Evolutionary conservation across 2,113 vertebrate species (phyloP).

Genomic region (Gulo gulo): DNA sequence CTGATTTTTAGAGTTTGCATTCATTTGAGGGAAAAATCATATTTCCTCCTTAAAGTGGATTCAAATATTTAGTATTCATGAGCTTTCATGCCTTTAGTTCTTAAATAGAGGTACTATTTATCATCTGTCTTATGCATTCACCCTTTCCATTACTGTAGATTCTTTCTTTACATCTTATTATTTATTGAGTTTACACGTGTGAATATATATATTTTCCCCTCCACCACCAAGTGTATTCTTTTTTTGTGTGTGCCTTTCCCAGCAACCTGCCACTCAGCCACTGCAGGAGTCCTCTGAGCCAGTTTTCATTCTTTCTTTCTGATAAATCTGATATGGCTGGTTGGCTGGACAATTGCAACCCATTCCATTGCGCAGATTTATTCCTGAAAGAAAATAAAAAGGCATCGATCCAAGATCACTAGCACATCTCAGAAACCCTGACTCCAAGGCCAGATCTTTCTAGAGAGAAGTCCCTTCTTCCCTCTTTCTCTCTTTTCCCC

Average conservation of each 20-base stretch:
- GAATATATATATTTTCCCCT: slow-evolving; percentile 31
- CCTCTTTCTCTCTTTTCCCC: background rate
- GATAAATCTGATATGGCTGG: slow-evolving; percentile 67
- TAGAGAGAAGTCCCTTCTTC: slow-evolving; percentile 48
- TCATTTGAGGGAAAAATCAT: slow-evolving; percentile 46
- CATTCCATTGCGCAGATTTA: slow-evolving; percentile 80
- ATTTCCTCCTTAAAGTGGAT: slow-evolving; percentile 63
- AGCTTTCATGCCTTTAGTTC: slow-evolving; percentile 67
- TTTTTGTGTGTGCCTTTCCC: slow-evolving; percentile 53
- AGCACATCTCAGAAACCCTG: slow-evolving; percentile 60
- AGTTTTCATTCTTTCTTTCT: slow-evolving; percentile 71
- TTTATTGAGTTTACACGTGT: slow-evolving; percentile 47
- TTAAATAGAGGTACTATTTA: slow-evolving; percentile 74
- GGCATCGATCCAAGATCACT: slow-evolving; percentile 69
- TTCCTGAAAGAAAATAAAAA: slow-evolving; percentile 80
- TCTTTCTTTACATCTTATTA: slow-evolving; percentile 46
- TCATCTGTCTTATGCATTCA: slow-evolving; percentile 63
- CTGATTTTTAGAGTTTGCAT: slow-evolving; percentile 59
- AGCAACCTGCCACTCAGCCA: slow-evolving; percentile 66
- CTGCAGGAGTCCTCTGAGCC: slow-evolving; percentile 62
- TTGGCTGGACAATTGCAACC: slow-evolving; percentile 64
- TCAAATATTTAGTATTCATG: slow-evolving; percentile 71
- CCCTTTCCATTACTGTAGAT: slow-evolving; percentile 54
- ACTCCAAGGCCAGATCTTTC: slow-evolving; percentile 65
- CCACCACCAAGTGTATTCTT: slow-evolving; percentile 18